Conservation (phyloP, 2,113 vertebrate genomes). For the Tetrax tetrax region DNA sequence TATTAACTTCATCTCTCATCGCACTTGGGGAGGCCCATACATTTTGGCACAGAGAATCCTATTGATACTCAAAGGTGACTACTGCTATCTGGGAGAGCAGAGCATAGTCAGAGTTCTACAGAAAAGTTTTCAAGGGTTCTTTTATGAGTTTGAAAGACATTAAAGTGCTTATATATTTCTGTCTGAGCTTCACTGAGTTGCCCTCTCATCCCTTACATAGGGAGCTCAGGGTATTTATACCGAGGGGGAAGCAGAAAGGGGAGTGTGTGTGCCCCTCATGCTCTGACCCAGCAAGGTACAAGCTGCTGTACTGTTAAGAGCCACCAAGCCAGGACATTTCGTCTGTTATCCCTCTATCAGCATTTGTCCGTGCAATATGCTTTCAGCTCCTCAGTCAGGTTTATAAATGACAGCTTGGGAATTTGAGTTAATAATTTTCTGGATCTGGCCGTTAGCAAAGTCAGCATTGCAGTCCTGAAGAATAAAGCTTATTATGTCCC, state of each 20-base stretch:
- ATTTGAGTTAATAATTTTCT: not conserved
- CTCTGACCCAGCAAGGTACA: not conserved
- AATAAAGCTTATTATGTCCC: not conserved
- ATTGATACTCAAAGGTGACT: not conserved
- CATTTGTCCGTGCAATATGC: not conserved
- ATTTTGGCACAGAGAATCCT: not conserved
- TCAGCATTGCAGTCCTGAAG: not conserved
- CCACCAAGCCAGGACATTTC: not conserved
- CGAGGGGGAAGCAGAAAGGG: not conserved
- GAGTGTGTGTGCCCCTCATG: rapidly evolving
- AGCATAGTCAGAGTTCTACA: not conserved
- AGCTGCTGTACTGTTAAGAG: not conserved
- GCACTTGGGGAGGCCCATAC: not conserved
- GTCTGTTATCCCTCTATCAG: not conserved
- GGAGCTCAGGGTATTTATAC: not conserved
- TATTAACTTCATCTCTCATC: not conserved
- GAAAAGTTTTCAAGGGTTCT: not conserved
- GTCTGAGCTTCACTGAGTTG: not conserved
- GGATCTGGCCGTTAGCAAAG: not conserved
- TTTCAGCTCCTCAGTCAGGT: not conserved
- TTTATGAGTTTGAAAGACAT: not conserved
- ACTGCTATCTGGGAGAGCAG: not conserved
- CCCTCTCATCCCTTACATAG: not conserved
- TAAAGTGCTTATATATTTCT: not conserved
- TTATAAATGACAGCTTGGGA: not conserved